Conservation (phyloP, 1,140 invertebrate genomes). For the Drosophila sp. region DNA sequence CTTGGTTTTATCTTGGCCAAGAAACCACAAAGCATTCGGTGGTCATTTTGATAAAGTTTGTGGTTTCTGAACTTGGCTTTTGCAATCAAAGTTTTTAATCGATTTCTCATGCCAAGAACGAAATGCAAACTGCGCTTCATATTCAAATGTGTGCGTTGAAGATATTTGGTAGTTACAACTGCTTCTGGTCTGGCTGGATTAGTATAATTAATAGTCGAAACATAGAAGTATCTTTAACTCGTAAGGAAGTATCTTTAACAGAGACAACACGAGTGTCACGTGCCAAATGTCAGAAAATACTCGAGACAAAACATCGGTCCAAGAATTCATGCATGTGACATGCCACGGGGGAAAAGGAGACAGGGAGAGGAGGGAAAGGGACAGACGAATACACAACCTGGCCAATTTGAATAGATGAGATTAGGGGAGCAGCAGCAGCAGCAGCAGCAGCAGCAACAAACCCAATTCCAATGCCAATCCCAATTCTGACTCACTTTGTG, state of each 20-base stretch:
- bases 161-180: neutral
- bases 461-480: neutral
- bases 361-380: neutral
- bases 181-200: neutral
- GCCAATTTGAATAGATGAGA: constrained; percentile 71
- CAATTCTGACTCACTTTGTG: constrained; percentile 11
- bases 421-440: no score
- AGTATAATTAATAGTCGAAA: constrained; percentile 8
- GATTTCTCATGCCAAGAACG: neutral
- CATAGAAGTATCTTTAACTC: neutral
- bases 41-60: constrained; percentile 12
- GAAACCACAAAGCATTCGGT: constrained; percentile 19
- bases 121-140: neutral
- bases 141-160: neutral
- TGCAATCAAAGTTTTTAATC: neutral
- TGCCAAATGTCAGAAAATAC: constrained; percentile 34
- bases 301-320: constrained; percentile 27
- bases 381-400: constrained; percentile 3
- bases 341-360: neutral
- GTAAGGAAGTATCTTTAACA: neutral
- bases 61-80: neutral
- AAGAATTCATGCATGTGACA: constrained; percentile 30
- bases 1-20: neutral
- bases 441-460: constrained; percentile 22
- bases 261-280: constrained; percentile 1